These are phyloP conservation scores for Listronotus oregonensis DNA, from an alignment of 1,140 invertebrate species.

Conservation along the genomic window DNA sequence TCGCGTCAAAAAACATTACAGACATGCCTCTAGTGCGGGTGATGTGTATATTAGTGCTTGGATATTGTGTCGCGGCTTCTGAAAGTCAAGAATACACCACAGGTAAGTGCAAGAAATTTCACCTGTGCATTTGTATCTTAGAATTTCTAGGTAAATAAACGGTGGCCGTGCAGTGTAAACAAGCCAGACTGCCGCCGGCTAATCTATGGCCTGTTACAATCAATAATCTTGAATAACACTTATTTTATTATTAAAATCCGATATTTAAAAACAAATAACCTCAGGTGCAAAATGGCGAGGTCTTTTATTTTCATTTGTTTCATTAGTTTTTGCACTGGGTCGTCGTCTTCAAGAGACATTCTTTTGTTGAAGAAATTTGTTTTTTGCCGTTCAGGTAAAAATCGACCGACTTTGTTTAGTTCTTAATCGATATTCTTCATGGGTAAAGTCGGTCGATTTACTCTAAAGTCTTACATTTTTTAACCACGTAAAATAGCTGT, in stretches of 20 bases:
- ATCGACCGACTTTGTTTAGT: too few species aligned
- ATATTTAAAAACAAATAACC: too few species aligned
- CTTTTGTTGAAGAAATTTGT: background rate
- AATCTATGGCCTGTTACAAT: conserved; percentile 1
- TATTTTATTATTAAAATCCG: too few species aligned
- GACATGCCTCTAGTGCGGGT: conserved; percentile 32
- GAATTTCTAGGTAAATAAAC: conserved; percentile 28
- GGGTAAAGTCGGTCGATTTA: too few species aligned
- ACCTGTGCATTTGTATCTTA: conserved; percentile 23
- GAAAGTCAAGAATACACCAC: conserved; percentile 32
- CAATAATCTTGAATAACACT: background rate
- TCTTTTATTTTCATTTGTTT: conserved; percentile 2
- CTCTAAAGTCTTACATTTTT: too few species aligned
- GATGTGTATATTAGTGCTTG: conserved; percentile 31
- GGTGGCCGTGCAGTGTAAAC: conserved; percentile 19
- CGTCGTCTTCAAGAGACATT: background rate
- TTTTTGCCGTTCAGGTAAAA: background rate
- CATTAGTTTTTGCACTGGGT: background rate
- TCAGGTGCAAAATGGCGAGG: conserved; percentile 24
- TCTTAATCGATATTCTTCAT: too few species aligned
- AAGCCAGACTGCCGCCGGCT: conserved; percentile 3
- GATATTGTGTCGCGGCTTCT: conserved; percentile 30
- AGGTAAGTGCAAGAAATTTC: conserved; percentile 31
- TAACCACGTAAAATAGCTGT: too few species aligned
- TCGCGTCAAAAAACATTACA: conserved; percentile 10